These are phyloP conservation scores for Sitophilus oryzae DNA, from an alignment of 1,140 invertebrate species.

Conservation along the genomic window DNA sequence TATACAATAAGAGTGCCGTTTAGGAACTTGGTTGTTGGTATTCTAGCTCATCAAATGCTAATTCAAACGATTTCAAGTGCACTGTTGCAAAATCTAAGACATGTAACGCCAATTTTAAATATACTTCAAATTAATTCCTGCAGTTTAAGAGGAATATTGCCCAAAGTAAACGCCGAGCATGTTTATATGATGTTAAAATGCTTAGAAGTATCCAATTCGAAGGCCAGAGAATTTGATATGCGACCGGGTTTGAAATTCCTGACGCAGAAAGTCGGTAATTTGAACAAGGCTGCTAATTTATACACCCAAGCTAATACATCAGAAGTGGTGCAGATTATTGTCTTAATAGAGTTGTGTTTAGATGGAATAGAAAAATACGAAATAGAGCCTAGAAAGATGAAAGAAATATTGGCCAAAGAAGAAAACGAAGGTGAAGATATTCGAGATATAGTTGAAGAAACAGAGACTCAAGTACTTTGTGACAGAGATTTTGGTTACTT, in stretches of 20 bases:
- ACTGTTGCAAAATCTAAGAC: conserved; percentile 63
- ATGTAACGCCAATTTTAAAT: conserved; percentile 54
- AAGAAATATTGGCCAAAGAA: conserved; percentile 56
- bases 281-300: conserved; percentile 82
- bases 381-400: conserved; percentile 57
- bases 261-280: conserved; percentile 84
- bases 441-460: conserved; percentile 28
- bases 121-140: conserved; percentile 52
- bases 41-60: conserved; percentile 86
- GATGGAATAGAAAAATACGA: conserved; percentile 56
- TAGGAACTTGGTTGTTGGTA: conserved; percentile 76
- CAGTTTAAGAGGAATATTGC: conserved; percentile 50
- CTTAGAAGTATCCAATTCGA: conserved; percentile 71
- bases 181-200: conserved; percentile 68
- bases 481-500: conserved; percentile 48
- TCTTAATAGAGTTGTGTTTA: conserved; percentile 74
- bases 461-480: conserved; percentile 22
- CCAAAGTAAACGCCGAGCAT: conserved; percentile 52
- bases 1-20: conserved; percentile 79
- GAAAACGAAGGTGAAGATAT: conserved; percentile 50
- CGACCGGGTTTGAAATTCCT: conserved; percentile 88
- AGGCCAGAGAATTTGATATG: conserved; percentile 79
- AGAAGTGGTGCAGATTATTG: conserved; percentile 84
- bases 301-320: conserved; percentile 89
- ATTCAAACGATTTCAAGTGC: conserved; percentile 84